phyloP scores from a whole-genome alignment of 64 coral and sea anemone genomes.

The Stichodactyla mertensii region DNA sequence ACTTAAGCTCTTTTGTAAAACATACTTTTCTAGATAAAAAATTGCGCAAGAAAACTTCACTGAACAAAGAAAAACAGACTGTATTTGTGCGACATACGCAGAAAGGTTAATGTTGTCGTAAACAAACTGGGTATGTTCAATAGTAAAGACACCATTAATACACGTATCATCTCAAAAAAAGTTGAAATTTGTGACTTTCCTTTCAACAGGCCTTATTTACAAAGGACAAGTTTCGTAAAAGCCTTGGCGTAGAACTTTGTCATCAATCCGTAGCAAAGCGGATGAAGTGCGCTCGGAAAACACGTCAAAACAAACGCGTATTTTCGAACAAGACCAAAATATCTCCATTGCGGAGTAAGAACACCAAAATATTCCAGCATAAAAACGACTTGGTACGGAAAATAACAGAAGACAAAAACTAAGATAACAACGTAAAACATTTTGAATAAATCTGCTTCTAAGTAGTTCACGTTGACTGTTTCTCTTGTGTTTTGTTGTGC shows the following conservation, averaged over 20 bases:
- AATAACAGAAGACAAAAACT: conserved; percentile 63
- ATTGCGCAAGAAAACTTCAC: too few relatives aligned
- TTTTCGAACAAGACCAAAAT: conserved; percentile 14
- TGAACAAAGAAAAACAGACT: too few relatives aligned
- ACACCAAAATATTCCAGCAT: conserved; percentile 58
- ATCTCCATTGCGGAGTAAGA: conserved; percentile 21
- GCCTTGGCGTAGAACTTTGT: conserved; percentile 77
- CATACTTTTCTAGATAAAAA: too few relatives aligned
- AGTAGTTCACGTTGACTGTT: background rate
- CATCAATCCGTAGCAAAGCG: conserved; percentile 84
- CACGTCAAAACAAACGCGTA: conserved; percentile 28
- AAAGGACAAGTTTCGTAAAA: conserved; percentile 73
- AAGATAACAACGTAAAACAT: conserved; percentile 75
- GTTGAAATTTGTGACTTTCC: too few relatives aligned
- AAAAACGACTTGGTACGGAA: conserved; percentile 67
- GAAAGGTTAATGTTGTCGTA: too few relatives aligned
- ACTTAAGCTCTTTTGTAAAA: too few relatives aligned
- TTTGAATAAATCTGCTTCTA: conserved; percentile 62
- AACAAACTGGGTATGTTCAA: too few relatives aligned
- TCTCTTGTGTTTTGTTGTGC: conserved; percentile 27
- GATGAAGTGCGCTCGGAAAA: conserved; percentile 75
- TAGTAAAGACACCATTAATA: too few relatives aligned
- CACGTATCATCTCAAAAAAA: too few relatives aligned
- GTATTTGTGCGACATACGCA: too few relatives aligned
- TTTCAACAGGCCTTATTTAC: background rate